phyloP scores from a whole-genome alignment of 2,888 invertebrate genomes.

The Latheticus oryzae region DNA sequence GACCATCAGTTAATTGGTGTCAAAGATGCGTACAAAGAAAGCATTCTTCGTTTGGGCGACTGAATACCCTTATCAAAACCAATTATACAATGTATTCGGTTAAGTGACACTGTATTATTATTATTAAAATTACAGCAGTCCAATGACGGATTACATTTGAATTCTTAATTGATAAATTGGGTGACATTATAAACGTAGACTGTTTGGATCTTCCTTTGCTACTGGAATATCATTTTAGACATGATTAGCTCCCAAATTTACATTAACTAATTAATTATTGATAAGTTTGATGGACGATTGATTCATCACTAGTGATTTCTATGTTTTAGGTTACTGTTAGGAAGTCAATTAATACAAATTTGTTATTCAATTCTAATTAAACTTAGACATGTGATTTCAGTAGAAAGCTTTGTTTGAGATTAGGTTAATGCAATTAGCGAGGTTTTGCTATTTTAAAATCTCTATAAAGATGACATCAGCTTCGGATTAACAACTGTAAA shows the following conservation, averaged over 20 bases:
- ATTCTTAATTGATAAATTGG: constrained; percentile 66
- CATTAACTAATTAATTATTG: constrained; percentile 39
- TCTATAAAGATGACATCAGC: constrained; percentile 36
- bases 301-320: constrained; percentile 17
- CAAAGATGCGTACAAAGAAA: constrained; percentile 24
- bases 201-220: constrained; percentile 33
- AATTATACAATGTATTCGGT: constrained; percentile 66
- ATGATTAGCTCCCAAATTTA: constrained; percentile 34
- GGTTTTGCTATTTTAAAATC: constrained; percentile 37
- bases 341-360: constrained; percentile 38
- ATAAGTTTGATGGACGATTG: constrained; percentile 14
- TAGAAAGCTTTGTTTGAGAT: constrained; percentile 38
- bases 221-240: constrained; percentile 19
- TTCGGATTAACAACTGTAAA: constrained; percentile 32
- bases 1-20: constrained; percentile 42
- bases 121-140: constrained; percentile 64
- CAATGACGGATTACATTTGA: constrained; percentile 62
- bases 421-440: constrained; percentile 39
- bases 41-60: constrained; percentile 48
- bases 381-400: constrained; percentile 37
- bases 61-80: constrained; percentile 66
- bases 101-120: constrained; percentile 64
- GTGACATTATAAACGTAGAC: constrained; percentile 56
- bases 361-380: constrained; percentile 39
- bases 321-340: too few relatives aligned